Percentiles rank a stretch among this genome's conserved stretches.
Evolutionary conservation across 1,140 invertebrate species (phyloP).

Genomic region (Pseudoatta argentina): DNA sequence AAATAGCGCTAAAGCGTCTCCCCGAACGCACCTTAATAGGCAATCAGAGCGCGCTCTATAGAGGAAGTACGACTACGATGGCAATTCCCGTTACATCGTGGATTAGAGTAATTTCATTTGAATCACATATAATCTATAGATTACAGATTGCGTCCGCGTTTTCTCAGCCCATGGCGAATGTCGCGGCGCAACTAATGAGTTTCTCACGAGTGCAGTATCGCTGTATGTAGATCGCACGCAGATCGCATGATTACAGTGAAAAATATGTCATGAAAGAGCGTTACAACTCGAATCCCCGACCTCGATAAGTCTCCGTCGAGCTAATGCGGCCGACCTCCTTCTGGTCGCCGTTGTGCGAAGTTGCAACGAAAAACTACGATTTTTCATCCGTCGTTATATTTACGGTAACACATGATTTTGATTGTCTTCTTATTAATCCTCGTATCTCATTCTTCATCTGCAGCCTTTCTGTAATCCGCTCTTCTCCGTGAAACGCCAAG

Average conservation of each 20-base stretch:
- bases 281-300: neutral
- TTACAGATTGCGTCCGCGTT: slow-evolving; percentile 30
- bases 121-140: slow-evolving; percentile 38
- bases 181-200: slow-evolving; percentile 29
- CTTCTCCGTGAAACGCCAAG: slow-evolving; percentile 36
- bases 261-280: slow-evolving; percentile 1
- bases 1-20: no score
- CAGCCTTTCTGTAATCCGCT: slow-evolving; percentile 47
- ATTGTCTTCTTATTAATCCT: slow-evolving; percentile 50
- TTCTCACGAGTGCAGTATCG: slow-evolving; percentile 27
- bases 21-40: slow-evolving; percentile 16
- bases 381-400: slow-evolving; percentile 32
- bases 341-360: slow-evolving; percentile 19
- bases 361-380: neutral
- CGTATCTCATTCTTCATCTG: neutral
- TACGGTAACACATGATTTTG: slow-evolving; percentile 40
- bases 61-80: neutral
- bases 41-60: slow-evolving; percentile 2
- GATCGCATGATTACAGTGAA: slow-evolving; percentile 33
- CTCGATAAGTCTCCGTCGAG: slow-evolving; percentile 8
- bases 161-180: slow-evolving; percentile 30
- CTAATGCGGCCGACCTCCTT: slow-evolving; percentile 30
- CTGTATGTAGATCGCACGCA: slow-evolving; percentile 21
- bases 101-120: slow-evolving; percentile 43
- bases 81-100: slow-evolving; percentile 7